Conservation (phyloP, 2,888 invertebrate genomes). For the Sepioteuthis lessoniana region DNA sequence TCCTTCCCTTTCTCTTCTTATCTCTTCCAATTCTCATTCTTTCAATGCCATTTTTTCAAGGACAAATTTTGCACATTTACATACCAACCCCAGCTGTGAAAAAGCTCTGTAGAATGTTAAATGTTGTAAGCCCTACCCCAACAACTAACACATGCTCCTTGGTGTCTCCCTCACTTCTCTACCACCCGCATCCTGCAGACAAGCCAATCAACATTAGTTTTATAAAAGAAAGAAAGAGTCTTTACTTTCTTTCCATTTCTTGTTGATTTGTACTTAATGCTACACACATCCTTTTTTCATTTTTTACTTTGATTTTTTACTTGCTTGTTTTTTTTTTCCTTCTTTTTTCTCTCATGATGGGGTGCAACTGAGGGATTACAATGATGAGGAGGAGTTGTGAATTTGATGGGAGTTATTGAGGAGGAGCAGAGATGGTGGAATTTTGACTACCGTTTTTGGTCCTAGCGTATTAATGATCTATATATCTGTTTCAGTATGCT, state of each 20-base stretch:
- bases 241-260: neutral
- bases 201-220: neutral
- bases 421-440: slow-evolving; percentile 26
- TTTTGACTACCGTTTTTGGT: slow-evolving; percentile 43
- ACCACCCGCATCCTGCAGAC: no score
- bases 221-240: neutral
- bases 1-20: neutral
- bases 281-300: neutral
- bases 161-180: neutral
- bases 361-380: neutral
- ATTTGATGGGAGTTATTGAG: slow-evolving; percentile 55
- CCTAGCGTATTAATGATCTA: neutral
- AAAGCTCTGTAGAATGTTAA: slow-evolving; percentile 56
- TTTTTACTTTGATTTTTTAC: neutral
- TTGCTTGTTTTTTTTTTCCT: neutral
- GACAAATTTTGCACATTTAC: neutral
- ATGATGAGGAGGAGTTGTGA: slow-evolving; percentile 54
- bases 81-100: neutral
- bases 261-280: neutral
- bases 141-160: slow-evolving; percentile 56
- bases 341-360: neutral
- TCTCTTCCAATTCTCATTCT: neutral
- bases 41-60: neutral
- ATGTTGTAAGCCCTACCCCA: slow-evolving; percentile 61
- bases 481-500: neutral